Evolutionary conservation across 1,140 invertebrate species (phyloP).

Genomic region (Ceratosolen solmsi): DNA sequence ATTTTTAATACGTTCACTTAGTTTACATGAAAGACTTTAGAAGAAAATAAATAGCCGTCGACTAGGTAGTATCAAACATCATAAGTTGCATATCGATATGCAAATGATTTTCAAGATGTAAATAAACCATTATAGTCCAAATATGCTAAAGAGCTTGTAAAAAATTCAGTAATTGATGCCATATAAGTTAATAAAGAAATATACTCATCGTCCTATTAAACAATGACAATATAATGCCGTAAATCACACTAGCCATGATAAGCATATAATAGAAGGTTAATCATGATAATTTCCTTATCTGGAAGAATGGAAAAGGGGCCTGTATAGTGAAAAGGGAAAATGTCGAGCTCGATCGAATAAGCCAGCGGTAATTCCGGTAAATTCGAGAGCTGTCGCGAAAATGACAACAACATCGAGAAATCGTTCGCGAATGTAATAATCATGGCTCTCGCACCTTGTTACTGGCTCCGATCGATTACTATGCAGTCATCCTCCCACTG

Average conservation of each 20-base stretch:
- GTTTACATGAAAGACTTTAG: not conserved
- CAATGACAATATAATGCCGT: not conserved
- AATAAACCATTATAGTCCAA: not conserved
- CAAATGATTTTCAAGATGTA: not conserved
- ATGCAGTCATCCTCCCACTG: not conserved
- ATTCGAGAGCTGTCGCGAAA: not conserved
- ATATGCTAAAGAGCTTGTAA: not conserved
- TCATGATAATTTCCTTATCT: constrained; percentile 6
- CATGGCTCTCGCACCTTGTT: not conserved
- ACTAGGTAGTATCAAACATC: no score
- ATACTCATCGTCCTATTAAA: not conserved
- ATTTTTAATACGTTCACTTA: not conserved
- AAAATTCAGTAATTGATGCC: not conserved
- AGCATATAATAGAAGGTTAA: no score
- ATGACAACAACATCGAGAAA: not conserved
- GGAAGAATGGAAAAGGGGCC: no score
- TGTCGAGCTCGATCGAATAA: no score
- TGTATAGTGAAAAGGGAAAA: no score
- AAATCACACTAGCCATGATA: not conserved
- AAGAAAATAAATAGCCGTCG: not conserved
- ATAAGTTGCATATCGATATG: not conserved
- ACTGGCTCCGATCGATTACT: constrained; percentile 2
- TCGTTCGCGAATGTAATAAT: not conserved
- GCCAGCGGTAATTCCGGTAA: not conserved
- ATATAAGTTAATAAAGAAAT: no score